Evolutionary conservation across 2,113 vertebrate genomes (phyloP).

Genomic region (Cyprinus carpio): DNA sequence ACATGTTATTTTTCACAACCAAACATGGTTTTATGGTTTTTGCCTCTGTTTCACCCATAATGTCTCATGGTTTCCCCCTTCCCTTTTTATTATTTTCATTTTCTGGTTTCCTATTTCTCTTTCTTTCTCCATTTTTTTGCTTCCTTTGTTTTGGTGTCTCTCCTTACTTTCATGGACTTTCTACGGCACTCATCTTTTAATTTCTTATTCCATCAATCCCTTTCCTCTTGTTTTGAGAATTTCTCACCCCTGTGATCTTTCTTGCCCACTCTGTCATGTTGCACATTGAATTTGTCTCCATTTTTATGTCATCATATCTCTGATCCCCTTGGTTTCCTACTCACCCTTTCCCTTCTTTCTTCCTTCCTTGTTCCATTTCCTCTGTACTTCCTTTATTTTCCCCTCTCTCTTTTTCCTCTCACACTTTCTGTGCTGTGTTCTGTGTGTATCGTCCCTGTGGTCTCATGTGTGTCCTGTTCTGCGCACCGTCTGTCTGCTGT

Average conservation of each 20-base stretch:
- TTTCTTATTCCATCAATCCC: neutral
- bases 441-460: constrained; percentile 38
- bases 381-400: constrained; percentile 19
- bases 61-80: neutral
- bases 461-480: constrained; percentile 46
- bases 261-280: neutral
- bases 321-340: neutral
- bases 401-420: constrained; percentile 8
- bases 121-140: neutral
- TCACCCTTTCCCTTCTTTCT: neutral
- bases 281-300: neutral
- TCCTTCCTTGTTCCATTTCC: neutral
- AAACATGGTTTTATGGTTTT: too few relatives aligned
- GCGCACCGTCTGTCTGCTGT: constrained; percentile 46
- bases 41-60: neutral
- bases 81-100: neutral
- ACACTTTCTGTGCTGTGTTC: constrained; percentile 22
- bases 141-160: neutral
- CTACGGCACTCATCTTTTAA: neutral
- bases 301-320: neutral
- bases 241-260: neutral
- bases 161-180: neutral
- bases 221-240: neutral
- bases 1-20: too few relatives aligned
- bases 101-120: too few relatives aligned